Conservation (phyloP, 2,797 vertebrate genomes). For the Myripristis jacobus region DNA sequence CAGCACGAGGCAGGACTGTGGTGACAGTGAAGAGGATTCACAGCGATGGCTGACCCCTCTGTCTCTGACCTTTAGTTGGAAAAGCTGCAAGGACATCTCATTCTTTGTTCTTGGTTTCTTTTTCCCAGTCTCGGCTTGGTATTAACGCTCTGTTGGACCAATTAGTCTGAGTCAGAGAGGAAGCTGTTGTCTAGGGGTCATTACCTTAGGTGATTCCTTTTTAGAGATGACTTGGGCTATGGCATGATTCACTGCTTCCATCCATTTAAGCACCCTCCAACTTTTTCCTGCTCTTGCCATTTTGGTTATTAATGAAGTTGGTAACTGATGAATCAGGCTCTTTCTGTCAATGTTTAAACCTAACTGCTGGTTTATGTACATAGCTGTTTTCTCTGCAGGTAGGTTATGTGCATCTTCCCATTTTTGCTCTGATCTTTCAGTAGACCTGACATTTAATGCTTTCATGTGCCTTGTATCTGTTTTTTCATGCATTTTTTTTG, state of each 20-base stretch:
- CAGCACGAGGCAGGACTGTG: slow-evolving; percentile 46
- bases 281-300: slow-evolving; percentile 44
- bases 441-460: slow-evolving; percentile 37
- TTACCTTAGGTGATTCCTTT: slow-evolving; percentile 79
- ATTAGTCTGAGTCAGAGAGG: slow-evolving; percentile 78
- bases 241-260: slow-evolving; percentile 79
- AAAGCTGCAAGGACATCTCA: slow-evolving; percentile 63
- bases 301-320: slow-evolving; percentile 64
- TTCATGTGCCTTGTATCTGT: slow-evolving; percentile 36
- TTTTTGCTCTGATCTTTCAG: slow-evolving; percentile 49
- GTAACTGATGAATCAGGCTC: slow-evolving; percentile 73
- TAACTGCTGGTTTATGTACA: slow-evolving; percentile 71
- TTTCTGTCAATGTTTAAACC: slow-evolving; percentile 77
- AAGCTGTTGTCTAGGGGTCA: slow-evolving; percentile 71
- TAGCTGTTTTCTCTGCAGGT: slow-evolving; percentile 69
- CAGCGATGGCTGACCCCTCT: slow-evolving; percentile 71
- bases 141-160: slow-evolving; percentile 76
- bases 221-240: slow-evolving; percentile 72
- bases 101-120: slow-evolving; percentile 63
- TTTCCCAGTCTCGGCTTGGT: slow-evolving; percentile 49
- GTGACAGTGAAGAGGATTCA: slow-evolving; percentile 75
- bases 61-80: slow-evolving; percentile 71
- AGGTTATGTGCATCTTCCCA: slow-evolving; percentile 52
- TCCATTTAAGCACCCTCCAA: slow-evolving; percentile 64
- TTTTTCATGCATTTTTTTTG: slow-evolving; percentile 43